Base-by-base conservation (phyloP, 1,140 invertebrate genomes). In the Cherax quadricarinatus region DNA sequence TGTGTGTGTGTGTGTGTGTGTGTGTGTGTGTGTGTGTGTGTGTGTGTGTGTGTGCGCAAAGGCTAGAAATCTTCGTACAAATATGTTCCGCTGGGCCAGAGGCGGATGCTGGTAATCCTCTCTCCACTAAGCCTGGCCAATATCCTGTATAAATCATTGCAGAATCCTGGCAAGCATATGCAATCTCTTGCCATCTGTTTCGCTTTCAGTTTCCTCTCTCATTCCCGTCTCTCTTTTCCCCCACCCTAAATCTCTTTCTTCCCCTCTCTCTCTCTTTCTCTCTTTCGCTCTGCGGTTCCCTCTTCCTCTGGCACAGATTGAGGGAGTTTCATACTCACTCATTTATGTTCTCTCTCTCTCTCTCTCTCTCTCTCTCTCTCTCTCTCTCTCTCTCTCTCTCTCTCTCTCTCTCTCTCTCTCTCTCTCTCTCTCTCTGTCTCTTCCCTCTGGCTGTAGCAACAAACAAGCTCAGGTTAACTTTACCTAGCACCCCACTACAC, bases 111-210 rank as follows among this genome's bases (percentile, higher is more conserved):
- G 30, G 30, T 41, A 41, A 41, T 41, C 30, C 30, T 41, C 30
- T 41, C 30, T 41, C 30, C 30, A 41, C 30, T 41, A 41, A 41
- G 30, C 53, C 14, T 57, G 9, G 9, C 53, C 53, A 57, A 57
- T 57, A 57, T 57, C 53, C 53, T 57, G 53, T 57, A 57, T 57
- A 57, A 10, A 57, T 57, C 53, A 57, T 9, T 57, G 9, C 9
- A 14, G 53, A 57, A 14, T 57, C 14, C 53, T 5, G 14, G 53
- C 53, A 57, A 57, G 53, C 96, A 94, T 97, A 97, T 93, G 92
- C 0, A 73, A 70, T 85, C 14, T 85, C 83, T 85, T 30, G 18
- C 60, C 70, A 14, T 70, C 60, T 85, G 7, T 60, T n/a, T 84
- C 10, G 60, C n/a, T 84, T 3, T 84, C 21, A 21, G 4, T 53